Base-by-base conservation (phyloP, 2,797 vertebrate species). In the Cichlasoma orientale region DNA sequence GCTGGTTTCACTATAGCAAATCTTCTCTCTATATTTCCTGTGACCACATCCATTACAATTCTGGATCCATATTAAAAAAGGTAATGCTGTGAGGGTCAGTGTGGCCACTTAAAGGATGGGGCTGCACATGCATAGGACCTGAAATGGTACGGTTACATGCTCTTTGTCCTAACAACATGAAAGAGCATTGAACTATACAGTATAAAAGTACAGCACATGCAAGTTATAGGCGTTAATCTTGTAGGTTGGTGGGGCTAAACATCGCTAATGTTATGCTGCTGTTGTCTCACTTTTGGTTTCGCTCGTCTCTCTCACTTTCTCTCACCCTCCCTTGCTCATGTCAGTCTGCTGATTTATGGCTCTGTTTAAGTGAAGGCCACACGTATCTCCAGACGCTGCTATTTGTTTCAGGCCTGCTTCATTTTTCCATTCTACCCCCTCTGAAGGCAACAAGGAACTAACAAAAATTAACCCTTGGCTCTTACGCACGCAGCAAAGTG, bases 341-440 rank as follows among this genome's bases (percentile, higher is more conserved):
- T 96, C 96, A 96, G 88, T 82, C 80, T 74, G 36, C 82, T 97
- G 96, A 97, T 97, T 96, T 97, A 97, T 96, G 93, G 92, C 91
- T 96, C 95, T 96, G 96, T 96, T 97, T 96, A 96, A 96, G 94
- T 90, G 95, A 96, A 97, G 96, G 96, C 96, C 95, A 88, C 94
- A 94, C 93, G 92, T 95, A 95, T 94, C 93, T 96, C 94, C 90
- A 90, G 91, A 94, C 85, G 93, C 93, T 89, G 94, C 94, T 94
- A 94, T 97, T 97, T 97, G 94, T 97, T 96, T 96, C 95, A 95
- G 86, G 92, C 90, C 86, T 38, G 91, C 87, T 91, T 94, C 92
- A 92, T 94, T 95, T 95, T 92, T 90, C 85, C 90, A 84, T 82
- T 86, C 88, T 92, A 82, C 90, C 90, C 66, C 82, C 87, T 91